Percentiles rank a stretch among this genome's conserved stretches.
phyloP scores from a whole-genome alignment of 1,140 invertebrate species.

The Zaprionus gabonicus region DNA sequence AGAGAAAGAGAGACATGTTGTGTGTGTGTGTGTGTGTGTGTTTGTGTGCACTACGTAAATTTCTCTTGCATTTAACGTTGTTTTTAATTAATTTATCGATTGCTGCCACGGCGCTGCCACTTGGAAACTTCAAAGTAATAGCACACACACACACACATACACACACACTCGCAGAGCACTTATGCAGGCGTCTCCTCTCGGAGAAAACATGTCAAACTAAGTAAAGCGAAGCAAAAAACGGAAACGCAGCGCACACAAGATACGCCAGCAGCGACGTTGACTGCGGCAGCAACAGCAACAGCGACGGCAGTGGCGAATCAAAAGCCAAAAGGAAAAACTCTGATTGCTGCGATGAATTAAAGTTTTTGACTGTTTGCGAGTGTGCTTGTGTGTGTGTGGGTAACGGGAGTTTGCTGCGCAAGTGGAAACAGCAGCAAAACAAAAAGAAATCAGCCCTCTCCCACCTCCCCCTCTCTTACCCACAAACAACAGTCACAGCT shows the following conservation, averaged over 20 bases:
- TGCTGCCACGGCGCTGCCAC: conserved; percentile 26
- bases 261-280: conserved; percentile 14
- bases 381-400: conserved; percentile 18
- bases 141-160: conserved; percentile 40
- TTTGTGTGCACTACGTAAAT: conserved; percentile 34
- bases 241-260: conserved; percentile 57
- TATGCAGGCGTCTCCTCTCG: conserved; percentile 20
- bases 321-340: conserved; percentile 70
- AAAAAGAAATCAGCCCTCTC: conserved; percentile 21
- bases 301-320: conserved; percentile 31
- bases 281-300: conserved; percentile 9
- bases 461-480: no score
- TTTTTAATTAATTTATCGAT: conserved; percentile 75
- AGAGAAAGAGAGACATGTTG: background rate
- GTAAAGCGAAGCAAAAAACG: conserved; percentile 57
- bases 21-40: background rate
- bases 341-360: conserved; percentile 57
- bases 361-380: conserved; percentile 21
- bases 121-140: conserved; percentile 59
- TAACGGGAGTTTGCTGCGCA: conserved; percentile 46
- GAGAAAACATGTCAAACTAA: conserved; percentile 69
- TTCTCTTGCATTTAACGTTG: conserved; percentile 38
- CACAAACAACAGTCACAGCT: conserved; percentile 16
- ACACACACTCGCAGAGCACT: background rate
- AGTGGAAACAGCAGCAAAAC: conserved; percentile 27